phyloP scores from a whole-genome alignment of 2,113 vertebrate genomes.

The Glaucidium brasilianum region DNA sequence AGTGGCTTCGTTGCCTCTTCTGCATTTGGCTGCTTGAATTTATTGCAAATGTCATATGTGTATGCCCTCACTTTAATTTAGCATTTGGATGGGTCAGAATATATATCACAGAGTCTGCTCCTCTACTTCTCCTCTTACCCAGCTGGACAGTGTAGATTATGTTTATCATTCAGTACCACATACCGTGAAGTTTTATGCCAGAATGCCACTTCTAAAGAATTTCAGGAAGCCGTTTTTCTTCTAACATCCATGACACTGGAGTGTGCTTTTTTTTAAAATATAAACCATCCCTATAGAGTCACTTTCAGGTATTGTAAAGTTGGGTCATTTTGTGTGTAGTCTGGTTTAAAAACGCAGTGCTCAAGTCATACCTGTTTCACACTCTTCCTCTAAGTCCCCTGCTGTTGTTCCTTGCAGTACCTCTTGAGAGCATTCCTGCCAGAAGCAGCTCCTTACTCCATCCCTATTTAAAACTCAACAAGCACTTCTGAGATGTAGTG shows the following conservation, averaged over 20 bases:
- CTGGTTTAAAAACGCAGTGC: not conserved
- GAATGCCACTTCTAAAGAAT: not conserved
- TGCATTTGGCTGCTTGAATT: not conserved
- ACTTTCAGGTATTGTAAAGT: not conserved
- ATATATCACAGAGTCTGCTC: not conserved
- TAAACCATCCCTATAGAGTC: not conserved
- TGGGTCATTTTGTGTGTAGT: not conserved
- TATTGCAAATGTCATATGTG: not conserved
- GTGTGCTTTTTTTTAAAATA: not conserved
- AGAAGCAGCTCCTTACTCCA: not conserved
- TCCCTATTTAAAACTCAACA: not conserved
- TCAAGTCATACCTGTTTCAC: not conserved
- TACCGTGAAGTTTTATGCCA: not conserved
- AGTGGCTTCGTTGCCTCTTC: not conserved
- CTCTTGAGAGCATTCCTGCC: not conserved
- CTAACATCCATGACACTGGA: not conserved
- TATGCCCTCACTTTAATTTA: not conserved
- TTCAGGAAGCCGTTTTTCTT: not conserved
- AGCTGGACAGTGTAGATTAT: not conserved
- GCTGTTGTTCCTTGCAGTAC: not conserved
- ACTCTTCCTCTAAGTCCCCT: not conserved
- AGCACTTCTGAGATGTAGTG: not conserved
- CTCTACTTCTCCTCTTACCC: not conserved
- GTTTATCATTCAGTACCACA: not conserved
- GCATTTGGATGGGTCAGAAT: not conserved